Base-by-base conservation (phyloP, 2,113 vertebrate species). In the Hyperoodon ampullatus region DNA sequence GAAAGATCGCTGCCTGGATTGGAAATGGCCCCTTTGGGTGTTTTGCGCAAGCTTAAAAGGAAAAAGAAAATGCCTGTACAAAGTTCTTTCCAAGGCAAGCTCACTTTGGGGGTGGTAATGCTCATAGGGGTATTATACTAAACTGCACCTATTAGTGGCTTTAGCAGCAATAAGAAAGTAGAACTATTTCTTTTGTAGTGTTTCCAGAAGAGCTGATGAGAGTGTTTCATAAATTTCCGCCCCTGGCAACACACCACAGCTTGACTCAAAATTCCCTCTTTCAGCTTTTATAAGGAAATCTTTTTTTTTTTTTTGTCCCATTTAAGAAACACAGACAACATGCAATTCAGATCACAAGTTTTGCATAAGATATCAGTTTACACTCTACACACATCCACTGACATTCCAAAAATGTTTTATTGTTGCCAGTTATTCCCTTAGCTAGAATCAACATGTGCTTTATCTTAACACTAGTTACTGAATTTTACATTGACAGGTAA, bases 101-200 rank as follows among this genome's bases (percentile, higher is more conserved):
- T 82, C 75, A 77, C 93, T 95, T 95, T 92, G 93, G 96, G 93
- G 94, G 83, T 90, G 95, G 96, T 72, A 95, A 97, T 97, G 96
- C 93, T 96, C 98, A 98, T 86, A 95, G 96, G 95, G 98, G 97
- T 98, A 98, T 98, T 98, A 98, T 91, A 97, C 94, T 98, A 98
- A 98, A 97, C 97, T 98, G 97, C 96, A 96, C 97, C 98, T 98
- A 98, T 97, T 97, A 97, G 95, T 96, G 92, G 96, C 96, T 97
- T 97, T 93, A 93, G 88, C 11, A 30, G 97, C 98, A 98, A 97
- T 98, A 98, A 98, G 98, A 98, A 96, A 26, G 92, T 93, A 96
- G 97, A 98, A 97, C 97, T 90, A 90, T 98, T 98, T 98, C 98
- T 98, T 99, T 98, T 98, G 98, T 98, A 98, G 98, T 97, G 88